Percentiles rank a stretch among this genome's conserved stretches.
These are phyloP conservation scores for Campylorhamphus procurvoides DNA, from an alignment of 2,113 vertebrate genomes.

Conservation along the genomic window DNA sequence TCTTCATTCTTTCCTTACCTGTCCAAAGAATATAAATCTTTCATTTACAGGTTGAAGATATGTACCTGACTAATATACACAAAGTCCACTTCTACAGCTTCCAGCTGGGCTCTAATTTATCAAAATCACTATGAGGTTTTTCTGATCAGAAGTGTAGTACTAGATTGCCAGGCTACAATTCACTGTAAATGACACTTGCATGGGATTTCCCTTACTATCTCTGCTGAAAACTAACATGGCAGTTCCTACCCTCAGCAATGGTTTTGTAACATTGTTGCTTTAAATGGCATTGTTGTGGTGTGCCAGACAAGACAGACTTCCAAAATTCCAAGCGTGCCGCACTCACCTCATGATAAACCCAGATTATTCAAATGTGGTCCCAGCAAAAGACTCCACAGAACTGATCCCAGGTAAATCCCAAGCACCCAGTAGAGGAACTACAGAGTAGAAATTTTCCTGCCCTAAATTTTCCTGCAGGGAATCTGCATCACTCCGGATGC, in stretches of 20 bases:
- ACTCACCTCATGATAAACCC: background rate
- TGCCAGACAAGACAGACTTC: background rate
- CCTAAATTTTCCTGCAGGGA: background rate
- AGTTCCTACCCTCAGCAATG: background rate
- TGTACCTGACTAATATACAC: background rate
- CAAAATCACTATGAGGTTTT: background rate
- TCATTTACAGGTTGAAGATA: background rate
- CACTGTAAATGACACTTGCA: background rate
- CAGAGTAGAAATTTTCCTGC: background rate
- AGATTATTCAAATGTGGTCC: rapidly evolving
- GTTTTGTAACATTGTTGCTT: background rate
- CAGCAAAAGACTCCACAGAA: background rate
- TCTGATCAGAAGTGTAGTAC: background rate
- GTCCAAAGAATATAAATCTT: background rate
- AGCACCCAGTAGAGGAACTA: rapidly evolving
- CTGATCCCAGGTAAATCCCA: background rate
- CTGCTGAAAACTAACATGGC: background rate
- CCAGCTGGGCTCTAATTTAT: background rate
- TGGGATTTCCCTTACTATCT: background rate
- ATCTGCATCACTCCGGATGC: background rate
- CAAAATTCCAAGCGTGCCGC: background rate
- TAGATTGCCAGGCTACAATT: background rate
- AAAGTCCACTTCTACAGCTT: background rate
- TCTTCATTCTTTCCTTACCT: background rate
- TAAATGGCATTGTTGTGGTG: background rate